Percentiles rank a stretch among this genome's conserved stretches.
phyloP scores from a whole-genome alignment of 2,113 vertebrate genomes.

The Osmerus mordax region DNA sequence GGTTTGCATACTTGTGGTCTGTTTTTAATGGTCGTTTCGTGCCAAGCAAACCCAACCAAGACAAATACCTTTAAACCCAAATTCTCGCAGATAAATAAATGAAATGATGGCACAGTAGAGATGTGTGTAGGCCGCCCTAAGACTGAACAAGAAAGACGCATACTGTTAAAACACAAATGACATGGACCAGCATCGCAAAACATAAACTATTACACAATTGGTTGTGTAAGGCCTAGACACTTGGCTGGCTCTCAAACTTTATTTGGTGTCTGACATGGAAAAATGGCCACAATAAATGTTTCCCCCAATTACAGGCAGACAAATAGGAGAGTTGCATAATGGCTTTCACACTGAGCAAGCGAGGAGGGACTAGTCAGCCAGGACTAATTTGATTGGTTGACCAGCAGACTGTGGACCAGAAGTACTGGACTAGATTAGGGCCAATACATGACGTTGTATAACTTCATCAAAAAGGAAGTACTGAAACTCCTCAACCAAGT shows the following conservation, averaged over 20 bases:
- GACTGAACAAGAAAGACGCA: no score
- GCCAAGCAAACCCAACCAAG: no score
- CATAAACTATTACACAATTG: no score
- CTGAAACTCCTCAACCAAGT: background rate
- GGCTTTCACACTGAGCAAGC: constrained; percentile 11
- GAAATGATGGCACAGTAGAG: no score
- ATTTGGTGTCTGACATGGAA: constrained; percentile 4
- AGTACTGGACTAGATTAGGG: no score
- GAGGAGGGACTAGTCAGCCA: background rate
- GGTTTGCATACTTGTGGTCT: no score
- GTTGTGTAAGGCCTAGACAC: constrained; percentile 4
- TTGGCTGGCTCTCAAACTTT: background rate
- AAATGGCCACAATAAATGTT: constrained; percentile 5
- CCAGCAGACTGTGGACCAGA: background rate
- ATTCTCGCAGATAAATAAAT: no score
- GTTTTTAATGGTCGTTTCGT: no score
- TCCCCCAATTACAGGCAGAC: constrained; percentile 11
- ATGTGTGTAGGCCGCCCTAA: no score
- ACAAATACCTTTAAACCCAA: no score
- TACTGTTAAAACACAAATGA: no score
- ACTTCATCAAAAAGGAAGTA: background rate
- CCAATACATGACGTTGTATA: background rate
- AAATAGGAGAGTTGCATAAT: constrained; percentile 12
- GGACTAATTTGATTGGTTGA: background rate
- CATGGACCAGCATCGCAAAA: no score